Evolutionary conservation across 2,888 invertebrate species (phyloP).

Genomic region (Sepioteuthis lessoniana): DNA sequence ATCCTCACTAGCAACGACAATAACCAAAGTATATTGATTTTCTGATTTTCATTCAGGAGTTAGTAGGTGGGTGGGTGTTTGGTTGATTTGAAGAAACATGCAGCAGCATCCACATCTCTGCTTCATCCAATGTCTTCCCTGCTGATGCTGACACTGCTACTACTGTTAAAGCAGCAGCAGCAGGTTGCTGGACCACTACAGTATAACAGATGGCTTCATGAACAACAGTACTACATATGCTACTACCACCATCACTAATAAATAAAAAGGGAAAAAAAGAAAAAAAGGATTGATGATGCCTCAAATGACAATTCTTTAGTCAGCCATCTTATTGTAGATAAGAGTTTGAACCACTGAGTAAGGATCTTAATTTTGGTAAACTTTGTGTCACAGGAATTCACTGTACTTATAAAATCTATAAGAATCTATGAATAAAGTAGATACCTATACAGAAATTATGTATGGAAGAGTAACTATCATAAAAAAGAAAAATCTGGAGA

Average conservation of each 20-base stretch:
- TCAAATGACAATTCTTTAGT: not conserved
- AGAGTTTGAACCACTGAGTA: not conserved
- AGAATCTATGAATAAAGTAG: not conserved
- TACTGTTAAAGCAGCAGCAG: not conserved
- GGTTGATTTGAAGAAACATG: not conserved
- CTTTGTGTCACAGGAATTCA: not conserved
- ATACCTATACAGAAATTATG: not conserved
- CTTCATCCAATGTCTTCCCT: conserved; percentile 21
- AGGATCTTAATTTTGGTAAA: not conserved
- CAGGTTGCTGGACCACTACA: not conserved
- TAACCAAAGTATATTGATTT: conserved; percentile 33
- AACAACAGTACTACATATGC: not conserved
- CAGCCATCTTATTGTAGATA: not conserved
- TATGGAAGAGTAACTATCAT: not conserved
- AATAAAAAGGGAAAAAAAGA: not conserved
- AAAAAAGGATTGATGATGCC: not conserved
- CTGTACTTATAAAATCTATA: not conserved
- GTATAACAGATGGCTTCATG: not conserved
- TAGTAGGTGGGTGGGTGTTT: too few species aligned
- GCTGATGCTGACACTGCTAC: conserved; percentile 20
- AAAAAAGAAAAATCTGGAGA: too few species aligned
- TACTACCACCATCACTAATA: not conserved
- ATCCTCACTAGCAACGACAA: not conserved
- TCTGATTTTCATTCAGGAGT: not conserved
- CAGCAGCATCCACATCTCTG: not conserved